Conservation (phyloP, 2,797 vertebrate genomes). For the Crenuchus spilurus region DNA sequence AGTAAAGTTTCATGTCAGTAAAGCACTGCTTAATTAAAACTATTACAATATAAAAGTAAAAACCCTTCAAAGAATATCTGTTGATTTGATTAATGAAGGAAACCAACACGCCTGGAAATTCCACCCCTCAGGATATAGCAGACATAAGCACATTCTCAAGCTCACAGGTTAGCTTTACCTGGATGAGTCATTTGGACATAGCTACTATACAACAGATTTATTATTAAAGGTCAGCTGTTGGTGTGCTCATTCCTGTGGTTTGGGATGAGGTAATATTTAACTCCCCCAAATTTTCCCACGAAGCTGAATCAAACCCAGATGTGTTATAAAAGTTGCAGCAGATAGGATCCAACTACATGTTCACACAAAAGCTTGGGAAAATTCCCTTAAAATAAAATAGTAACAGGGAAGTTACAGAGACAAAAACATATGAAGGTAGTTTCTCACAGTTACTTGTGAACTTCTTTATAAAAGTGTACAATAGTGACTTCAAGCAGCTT, state of each 20-base stretch:
- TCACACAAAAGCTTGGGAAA: neutral
- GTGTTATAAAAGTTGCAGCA: neutral
- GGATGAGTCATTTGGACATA: neutral
- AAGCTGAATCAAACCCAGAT: constrained; percentile 3
- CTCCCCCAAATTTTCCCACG: neutral
- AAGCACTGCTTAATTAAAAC: no score
- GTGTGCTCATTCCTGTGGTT: neutral
- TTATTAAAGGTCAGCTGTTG: neutral
- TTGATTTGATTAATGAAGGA: no score
- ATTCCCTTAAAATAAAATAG: neutral
- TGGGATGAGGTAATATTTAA: neutral
- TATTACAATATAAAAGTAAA: neutral
- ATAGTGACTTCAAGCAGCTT: no score
- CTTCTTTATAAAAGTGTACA: no score
- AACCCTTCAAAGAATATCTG: neutral
- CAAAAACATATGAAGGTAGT: no score
- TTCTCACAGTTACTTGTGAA: no score
- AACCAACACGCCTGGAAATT: neutral
- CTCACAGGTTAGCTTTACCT: neutral
- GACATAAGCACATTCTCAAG: neutral
- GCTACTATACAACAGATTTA: neutral
- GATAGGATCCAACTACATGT: neutral
- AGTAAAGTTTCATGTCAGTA: no score
- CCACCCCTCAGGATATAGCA: neutral
- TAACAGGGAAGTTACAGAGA: no score